Base-by-base conservation (phyloP, 2,797 vertebrate species). In the Lepus oiostolus region DNA sequence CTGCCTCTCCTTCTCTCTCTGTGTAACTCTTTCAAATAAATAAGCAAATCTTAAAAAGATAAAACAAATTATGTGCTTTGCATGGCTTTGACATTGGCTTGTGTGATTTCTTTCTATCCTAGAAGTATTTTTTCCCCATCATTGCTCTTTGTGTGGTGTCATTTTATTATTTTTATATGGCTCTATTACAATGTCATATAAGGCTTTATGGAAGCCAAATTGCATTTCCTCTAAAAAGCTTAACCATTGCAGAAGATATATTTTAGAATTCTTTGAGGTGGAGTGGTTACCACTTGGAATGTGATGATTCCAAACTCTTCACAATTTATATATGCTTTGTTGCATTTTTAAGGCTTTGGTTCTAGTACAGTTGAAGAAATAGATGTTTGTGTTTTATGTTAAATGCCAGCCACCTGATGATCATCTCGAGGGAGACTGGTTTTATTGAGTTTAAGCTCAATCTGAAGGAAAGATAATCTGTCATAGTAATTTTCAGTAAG, bases 111-210 rank as follows among this genome's bases (percentile, higher is more conserved):
- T 90, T 82, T 11, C 28, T 67, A 13, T 4, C 9, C 85, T 91
- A 85, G 32, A 6, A 85, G 26, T 84, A 50, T 35, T 77, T 83
- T 82, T 60, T 88, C 35, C 91, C 26, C 60, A 30, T 92, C 35
- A 85, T 83, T 80, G 47, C 35, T 80, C n/a, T 28, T 94, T 91
- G 81, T 81, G 0, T 72, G 75, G 35, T 88, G 1, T 88, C 26
- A 19, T 94, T 95, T 97, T 70, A 88, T 94, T 90, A 52, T 85
- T 84, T 95, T 92, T 96, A 65, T 52, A 94, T 9, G n/a, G 42
- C 47, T 68, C n/a, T 85, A 62, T 67, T 81, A 60, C 85, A 83
- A 19, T 95, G 58, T 32, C 38, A 52, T 24, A 90, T 10, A 84
- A 62, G 70, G 26, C 24, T 32, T 82, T 80, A 4, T 83, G 11